Evolutionary conservation across 2,797 vertebrate species (phyloP).

Genomic region (Diplodus sargus): DNA sequence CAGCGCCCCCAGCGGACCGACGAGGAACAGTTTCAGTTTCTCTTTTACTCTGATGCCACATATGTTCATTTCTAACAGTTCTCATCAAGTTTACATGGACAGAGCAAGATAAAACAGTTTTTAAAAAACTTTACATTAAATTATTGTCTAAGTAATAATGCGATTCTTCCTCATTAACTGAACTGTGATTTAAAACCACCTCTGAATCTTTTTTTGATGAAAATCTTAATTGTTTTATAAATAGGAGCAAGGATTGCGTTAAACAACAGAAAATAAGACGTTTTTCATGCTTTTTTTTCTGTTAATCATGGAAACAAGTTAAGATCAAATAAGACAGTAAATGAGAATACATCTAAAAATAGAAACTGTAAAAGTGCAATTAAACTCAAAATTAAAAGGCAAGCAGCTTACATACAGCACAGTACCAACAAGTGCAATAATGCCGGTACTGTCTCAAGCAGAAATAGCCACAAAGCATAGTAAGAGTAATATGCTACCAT

Average conservation of each 20-base stretch:
- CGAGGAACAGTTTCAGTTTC: not conserved
- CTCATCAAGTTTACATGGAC: not conserved
- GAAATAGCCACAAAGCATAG: too few relatives aligned
- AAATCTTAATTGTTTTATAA: not conserved
- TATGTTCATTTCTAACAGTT: not conserved
- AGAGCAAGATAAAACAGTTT: not conserved
- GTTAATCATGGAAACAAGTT: not conserved
- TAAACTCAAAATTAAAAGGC: not conserved
- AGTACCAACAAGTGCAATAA: not conserved
- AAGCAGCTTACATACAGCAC: not conserved
- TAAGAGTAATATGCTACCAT: too few relatives aligned
- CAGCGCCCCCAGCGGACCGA: constrained; percentile 58
- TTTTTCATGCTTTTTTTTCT: not conserved
- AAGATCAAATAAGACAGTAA: not conserved
- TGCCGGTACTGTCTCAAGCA: not conserved
- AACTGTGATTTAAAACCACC: not conserved
- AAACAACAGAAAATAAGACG: not conserved
- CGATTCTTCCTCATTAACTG: not conserved
- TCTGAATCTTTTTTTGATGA: too few relatives aligned
- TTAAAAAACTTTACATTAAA: too few relatives aligned
- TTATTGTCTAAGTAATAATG: not conserved
- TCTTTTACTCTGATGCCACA: not conserved
- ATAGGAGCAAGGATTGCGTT: not conserved
- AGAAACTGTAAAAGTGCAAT: not conserved
- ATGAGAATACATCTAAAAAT: not conserved